Base-by-base conservation (phyloP, 2,888 invertebrate species). In the Petrolisthes manimaculis region DNA sequence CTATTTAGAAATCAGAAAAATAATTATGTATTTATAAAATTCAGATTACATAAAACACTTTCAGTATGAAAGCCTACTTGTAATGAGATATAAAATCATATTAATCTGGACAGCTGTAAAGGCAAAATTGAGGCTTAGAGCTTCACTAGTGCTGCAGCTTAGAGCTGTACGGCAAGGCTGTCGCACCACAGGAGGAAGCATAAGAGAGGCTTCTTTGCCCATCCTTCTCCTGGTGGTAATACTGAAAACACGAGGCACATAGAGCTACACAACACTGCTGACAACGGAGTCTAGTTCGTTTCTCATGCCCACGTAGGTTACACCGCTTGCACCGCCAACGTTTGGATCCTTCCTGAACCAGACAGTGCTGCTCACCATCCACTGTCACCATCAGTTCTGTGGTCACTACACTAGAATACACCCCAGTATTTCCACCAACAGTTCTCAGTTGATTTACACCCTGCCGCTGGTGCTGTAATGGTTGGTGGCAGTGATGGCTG, bases 251-350 rank as follows among this genome's bases (percentile, higher is more conserved):
- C 2, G 89, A 86, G 18, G 84, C 61, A 71, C 89, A 89, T 18
- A 89, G 71, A 8, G 89, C 89, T 67, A 89, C 87, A 77, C 87
- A 84, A 78, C 89, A 89, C 84, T 85, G 80, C 55, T 86, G 84
- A 56, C 89, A 89, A 21, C 84, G 56, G 9, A 89, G 82, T 53
- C 79, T 81, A 9, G 89, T 89, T 12, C 89, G 84, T 51, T 89
- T 89, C 78, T 89, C 89, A 79, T 89, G 89, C 14, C 89, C 89
- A 54, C 77, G 69, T 24, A 82, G 37, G 67, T 87, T 77, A 69
- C 89, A 89, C 6, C 87, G 84, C 51, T 89, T 87, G 82, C 89
- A 89, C 14, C 89, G 84, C 89, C 89, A 89, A 18, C 89, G 75
- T 37, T 87, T 82, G 9, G 84, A 81, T 55, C 89, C 87, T 24